Base-by-base conservation (phyloP, 2,113 vertebrate species). In the Ictalurus punctatus region DNA sequence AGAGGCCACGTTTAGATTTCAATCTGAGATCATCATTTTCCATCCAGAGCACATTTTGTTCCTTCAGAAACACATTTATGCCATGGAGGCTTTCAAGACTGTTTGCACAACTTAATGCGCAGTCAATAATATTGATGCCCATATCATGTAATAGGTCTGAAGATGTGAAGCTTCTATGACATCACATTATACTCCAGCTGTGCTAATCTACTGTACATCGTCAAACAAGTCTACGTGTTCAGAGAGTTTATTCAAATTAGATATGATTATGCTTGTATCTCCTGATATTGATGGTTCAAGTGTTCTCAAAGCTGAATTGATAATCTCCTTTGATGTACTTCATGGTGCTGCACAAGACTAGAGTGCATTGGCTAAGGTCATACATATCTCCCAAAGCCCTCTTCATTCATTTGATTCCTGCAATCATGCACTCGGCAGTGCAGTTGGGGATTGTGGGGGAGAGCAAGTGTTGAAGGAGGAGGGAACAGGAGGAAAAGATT, bases 401-500 rank as follows among this genome's bases (percentile, higher is more conserved):
- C 54, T 84, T 83, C 37, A 74, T 88, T 69, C 61, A 58, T 81
- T n/a, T 81, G 34, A 16, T 71, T 83, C 59, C 30, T 79, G 84
- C 90, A 90, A 86, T 90, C 87, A 84, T 76, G 74, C 27, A 78
- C 85, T 85, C 17, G 16, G 54, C 19, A 25, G 86, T 84, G 17
- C 67, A 74, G 86, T 80, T 34, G 63, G 63, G 63, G 65, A 76
- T 76, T 52, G 73, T 87, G 82, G 84, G 74, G 88, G 40, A n/a
- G 34, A 67, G 73, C 14, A 63, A 63, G 58, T 34, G 73, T 37
- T 67, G 8, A 67, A 65, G 27, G 52, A 30, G 69, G 61, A 56
- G 80, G 27, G 34, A 37, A 74, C 25, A 83, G 69, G 74, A 84
- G 37, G 58, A 79, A 82, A 91, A 91, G 88, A 91, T 91, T 89